Percentiles rank a stretch among this genome's conserved stretches.
phyloP scores from a whole-genome alignment of 2,888 invertebrate species.

The Chromoteleia sp. region DNA sequence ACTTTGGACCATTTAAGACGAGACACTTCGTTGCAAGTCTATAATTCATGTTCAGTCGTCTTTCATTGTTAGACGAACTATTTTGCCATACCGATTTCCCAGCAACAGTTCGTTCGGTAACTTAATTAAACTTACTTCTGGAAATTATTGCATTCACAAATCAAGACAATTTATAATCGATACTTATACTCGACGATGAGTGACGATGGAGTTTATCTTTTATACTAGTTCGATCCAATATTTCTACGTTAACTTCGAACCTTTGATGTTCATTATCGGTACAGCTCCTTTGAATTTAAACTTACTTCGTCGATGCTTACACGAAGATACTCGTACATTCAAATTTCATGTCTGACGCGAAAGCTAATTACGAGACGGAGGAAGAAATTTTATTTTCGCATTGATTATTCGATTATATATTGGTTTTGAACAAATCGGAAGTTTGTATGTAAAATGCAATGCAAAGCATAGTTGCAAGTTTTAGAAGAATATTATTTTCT shows the following conservation, averaged over 20 bases:
- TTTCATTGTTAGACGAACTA: conserved; percentile 11
- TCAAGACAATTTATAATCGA: neutral
- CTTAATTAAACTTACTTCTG: neutral
- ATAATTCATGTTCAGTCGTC: conserved; percentile 34
- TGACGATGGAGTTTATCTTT: conserved; percentile 24
- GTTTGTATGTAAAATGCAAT: too few relatives aligned
- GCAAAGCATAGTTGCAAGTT: too few relatives aligned
- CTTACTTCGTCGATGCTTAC: conserved; percentile 16
- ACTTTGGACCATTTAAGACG: conserved; percentile 71
- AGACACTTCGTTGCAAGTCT: conserved; percentile 47
- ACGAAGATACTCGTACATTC: conserved; percentile 10
- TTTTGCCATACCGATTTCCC: neutral
- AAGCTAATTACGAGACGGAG: conserved; percentile 16
- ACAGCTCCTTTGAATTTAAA: conserved; percentile 38
- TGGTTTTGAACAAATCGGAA: too few relatives aligned
- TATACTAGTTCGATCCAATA: conserved; percentile 18
- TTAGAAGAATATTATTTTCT: too few relatives aligned
- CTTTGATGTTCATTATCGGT: conserved; percentile 40
- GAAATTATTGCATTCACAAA: neutral
- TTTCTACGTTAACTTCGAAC: conserved; percentile 15
- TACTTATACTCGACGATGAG: neutral
- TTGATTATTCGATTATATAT: neutral
- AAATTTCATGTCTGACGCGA: conserved; percentile 7
- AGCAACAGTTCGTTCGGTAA: neutral
- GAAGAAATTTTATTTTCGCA: neutral